Percentiles rank a stretch among this genome's conserved stretches.
These are phyloP conservation scores for Crocodylus rhombifer DNA, from an alignment of 2,797 vertebrate genomes.

Conservation along the genomic window DNA sequence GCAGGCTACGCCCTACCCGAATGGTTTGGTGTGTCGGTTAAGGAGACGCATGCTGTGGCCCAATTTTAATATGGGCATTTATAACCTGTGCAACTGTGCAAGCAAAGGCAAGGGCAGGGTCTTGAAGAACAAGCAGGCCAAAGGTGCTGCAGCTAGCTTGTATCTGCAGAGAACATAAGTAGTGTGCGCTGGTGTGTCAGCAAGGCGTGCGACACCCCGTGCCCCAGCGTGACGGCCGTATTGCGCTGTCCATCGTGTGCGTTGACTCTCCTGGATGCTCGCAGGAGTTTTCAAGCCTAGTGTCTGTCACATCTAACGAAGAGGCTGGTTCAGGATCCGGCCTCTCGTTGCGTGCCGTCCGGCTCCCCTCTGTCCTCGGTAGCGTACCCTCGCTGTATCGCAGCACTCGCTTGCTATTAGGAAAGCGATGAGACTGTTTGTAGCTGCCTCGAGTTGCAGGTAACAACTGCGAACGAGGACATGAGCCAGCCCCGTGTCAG, in stretches of 20 bases:
- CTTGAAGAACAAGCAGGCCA: background rate
- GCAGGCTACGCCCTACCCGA: fast-evolving
- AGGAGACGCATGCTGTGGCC: background rate
- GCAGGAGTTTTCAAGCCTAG: fast-evolving
- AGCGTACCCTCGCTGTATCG: fast-evolving
- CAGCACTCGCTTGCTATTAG: fast-evolving
- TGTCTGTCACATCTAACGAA: background rate
- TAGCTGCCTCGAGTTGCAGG: background rate
- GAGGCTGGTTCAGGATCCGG: background rate
- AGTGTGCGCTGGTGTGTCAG: fast-evolving
- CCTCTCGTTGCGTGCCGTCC: background rate
- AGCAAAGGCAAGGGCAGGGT: fast-evolving
- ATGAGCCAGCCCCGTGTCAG: background rate
- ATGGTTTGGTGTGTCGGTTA: background rate
- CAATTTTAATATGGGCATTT: background rate
- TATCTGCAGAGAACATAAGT: background rate
- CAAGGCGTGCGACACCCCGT: fast-evolving
- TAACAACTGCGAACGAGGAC: background rate
- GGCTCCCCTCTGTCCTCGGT: background rate
- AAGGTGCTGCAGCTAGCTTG: background rate
- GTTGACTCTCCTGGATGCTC: too few species aligned
- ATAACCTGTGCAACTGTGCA: constrained; percentile 9
- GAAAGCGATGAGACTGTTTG: background rate
- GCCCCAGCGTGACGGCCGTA: fast-evolving
- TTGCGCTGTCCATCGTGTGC: fast-evolving